Evolutionary conservation across 1,140 invertebrate species (phyloP), one percentile per base, ranked within the genome.

Genomic region (Drosophila baimaii): DNA sequence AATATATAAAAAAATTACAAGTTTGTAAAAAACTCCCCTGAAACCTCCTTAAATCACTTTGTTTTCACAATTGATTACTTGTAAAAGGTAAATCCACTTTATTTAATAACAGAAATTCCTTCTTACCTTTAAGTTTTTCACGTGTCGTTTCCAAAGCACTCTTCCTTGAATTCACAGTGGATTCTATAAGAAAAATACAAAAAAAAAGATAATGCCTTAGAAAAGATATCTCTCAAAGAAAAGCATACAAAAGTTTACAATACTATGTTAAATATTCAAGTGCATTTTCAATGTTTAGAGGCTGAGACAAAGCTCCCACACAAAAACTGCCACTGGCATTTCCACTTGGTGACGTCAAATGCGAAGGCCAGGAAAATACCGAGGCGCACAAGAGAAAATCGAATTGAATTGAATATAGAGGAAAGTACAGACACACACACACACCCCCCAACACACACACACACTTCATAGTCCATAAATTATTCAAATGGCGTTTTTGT

Each of bases 161-260:
- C 44, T 90, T 90, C 27, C 88, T 83, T 35, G 88, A 90, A 75
- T 90, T 90, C 29, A 90, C 88, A 23, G 88, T 84, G 39, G 88
- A 77, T 77, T 90, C 88, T 90, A 25, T 56, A 77, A n/a, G 13
- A 33, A 23, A 55, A 57, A 25, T n/a, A 46, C 37, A 44, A 55
- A 8, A 46, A 25, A 13, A 29, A 23, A 54, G 5, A 31, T 23
- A 43, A 9, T 1, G 13, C 23, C 1, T 68, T 39, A 31, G 29
- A 21, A 33, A 13, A 19, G 1, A 15, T 27, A 27, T 35, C 13
- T 23, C 5, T 31, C 12, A 29, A 6, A 13, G 15, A 54, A 33
- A 33, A 29, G 13, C 27, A 19, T 29, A 41, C 1, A 27, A 54
- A n/a, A 54, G 51, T 54, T 54, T 29, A 27, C 54, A 43, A 43